phyloP scores from a whole-genome alignment of 1,140 invertebrate genomes.

The Brachionus asplanchnoidis region DNA sequence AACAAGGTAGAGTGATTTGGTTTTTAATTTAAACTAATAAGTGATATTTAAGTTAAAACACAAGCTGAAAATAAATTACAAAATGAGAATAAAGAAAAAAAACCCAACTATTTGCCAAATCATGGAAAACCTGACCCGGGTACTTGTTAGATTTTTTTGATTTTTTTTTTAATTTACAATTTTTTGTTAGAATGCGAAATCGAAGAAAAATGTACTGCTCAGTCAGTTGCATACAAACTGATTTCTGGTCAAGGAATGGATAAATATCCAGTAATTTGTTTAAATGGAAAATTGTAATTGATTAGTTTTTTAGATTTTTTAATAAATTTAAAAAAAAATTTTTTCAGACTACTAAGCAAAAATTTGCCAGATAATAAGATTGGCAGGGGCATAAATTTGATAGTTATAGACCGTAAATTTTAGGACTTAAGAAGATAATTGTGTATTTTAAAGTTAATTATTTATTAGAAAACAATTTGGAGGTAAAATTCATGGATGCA shows the following conservation, averaged over 20 bases:
- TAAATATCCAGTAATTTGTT: slow-evolving; percentile 46
- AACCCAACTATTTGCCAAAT: not conserved
- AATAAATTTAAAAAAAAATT: too few species aligned
- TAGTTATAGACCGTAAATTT: slow-evolving; percentile 47
- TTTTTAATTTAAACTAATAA: not conserved
- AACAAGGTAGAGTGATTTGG: not conserved
- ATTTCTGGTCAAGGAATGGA: slow-evolving; percentile 47
- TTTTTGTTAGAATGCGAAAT: slow-evolving; percentile 29
- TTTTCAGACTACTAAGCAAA: slow-evolving; percentile 44
- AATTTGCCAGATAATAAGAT: slow-evolving; percentile 47
- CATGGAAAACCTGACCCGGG: slow-evolving; percentile 14
- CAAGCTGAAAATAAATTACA: not conserved
- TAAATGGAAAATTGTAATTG: slow-evolving; percentile 46
- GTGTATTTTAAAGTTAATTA: not conserved
- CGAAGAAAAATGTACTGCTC: slow-evolving; percentile 43
- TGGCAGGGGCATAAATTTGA: slow-evolving; percentile 47
- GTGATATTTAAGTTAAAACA: not conserved
- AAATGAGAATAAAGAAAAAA: not conserved
- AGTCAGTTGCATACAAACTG: slow-evolving; percentile 47
- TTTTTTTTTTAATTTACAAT: not conserved
- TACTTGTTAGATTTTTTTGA: not conserved
- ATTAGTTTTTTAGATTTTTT: too few species aligned
- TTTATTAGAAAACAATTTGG: slow-evolving; percentile 45
- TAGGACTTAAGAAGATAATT: not conserved
- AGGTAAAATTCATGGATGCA: slow-evolving; percentile 44